Conservation (phyloP, 1,140 invertebrate genomes). For the Magallana angulata region DNA sequence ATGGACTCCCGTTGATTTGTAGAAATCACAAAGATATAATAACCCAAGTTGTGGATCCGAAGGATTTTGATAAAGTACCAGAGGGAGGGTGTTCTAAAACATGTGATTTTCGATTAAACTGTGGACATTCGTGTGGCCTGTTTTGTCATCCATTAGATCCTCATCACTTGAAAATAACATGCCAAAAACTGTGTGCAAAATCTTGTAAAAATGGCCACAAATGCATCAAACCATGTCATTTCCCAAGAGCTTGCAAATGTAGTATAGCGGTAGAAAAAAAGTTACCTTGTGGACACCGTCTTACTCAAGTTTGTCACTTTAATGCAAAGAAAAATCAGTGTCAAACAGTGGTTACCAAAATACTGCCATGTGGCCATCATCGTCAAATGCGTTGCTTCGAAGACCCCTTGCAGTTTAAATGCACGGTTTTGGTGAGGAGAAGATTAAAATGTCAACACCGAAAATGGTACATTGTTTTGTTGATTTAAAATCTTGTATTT, state of each 20-base stretch:
- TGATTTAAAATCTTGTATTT: no score
- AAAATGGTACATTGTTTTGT: no score
- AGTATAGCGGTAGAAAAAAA: background rate
- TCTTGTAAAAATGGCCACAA: constrained; percentile 66
- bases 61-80: constrained; percentile 74
- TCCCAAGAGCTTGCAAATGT: constrained; percentile 55
- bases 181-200: constrained; percentile 68
- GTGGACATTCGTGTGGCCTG: constrained; percentile 73
- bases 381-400: constrained; percentile 13
- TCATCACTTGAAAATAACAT: constrained; percentile 60
- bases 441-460: constrained; percentile 63
- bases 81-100: constrained; percentile 76
- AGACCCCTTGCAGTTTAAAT: background rate
- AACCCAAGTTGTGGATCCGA: constrained; percentile 54
- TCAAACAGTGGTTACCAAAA: constrained; percentile 20
- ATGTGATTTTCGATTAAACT: constrained; percentile 73
- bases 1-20: constrained; percentile 75
- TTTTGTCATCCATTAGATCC: constrained; percentile 67
- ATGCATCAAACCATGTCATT: constrained; percentile 68
- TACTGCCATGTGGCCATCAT: constrained; percentile 44
- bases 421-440: background rate
- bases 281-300: constrained; percentile 40
- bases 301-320: constrained; percentile 8
- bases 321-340: background rate
- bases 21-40: constrained; percentile 74